Base-by-base conservation (phyloP, 1,140 invertebrate genomes). In the Anoplolepis gracilipes region DNA sequence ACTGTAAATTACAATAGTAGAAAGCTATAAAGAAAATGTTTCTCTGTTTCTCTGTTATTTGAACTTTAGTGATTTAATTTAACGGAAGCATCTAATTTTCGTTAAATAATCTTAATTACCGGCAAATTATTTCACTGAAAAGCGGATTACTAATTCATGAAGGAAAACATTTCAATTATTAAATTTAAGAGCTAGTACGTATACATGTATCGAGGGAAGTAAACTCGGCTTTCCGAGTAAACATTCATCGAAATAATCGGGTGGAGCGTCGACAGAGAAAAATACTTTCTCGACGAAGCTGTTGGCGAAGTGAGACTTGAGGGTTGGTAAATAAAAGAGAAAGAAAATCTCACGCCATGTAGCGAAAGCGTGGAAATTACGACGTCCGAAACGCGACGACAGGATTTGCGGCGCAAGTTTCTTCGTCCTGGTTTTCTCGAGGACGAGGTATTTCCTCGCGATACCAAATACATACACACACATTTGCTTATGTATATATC, bases 401-500 rank as follows among this genome's bases (percentile, higher is more conserved):
- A 19, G 78, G 25, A 82, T 72, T 82, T 59, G 78, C 78, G 67
- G 67, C 13, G 53, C 25, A 73, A 73, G 67, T 82, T 82, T 82
- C 53, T 59, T 46, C 19, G 22, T 62, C 8, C n/a, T 11, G 2
- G n/a, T 73, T 73, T 10, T 19, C 39, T n/a, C 13, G n/a, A 13
- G 10, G 10, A 70, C 22, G 13, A 2, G 55, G n/a, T 42, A 39
- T 5, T 62, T 78, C n/a, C 19, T 57, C 39, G 22, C 70, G 22
- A 62, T 36, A 67, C 33, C 42, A 75, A 78, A 55, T 59, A 69
- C 13, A 28, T 79, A 33, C 3, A n/a, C 22, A 33, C 30, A 61
- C 46, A 49, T 49, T 19, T 16, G 19, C 4, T 19, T 19, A 6
- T 49, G 13, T 13, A 16, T 46, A 46, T 46, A 3, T 46, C 13